Evolutionary conservation across 2,113 vertebrate species (phyloP).

Genomic region (Phainopepla nitens): DNA sequence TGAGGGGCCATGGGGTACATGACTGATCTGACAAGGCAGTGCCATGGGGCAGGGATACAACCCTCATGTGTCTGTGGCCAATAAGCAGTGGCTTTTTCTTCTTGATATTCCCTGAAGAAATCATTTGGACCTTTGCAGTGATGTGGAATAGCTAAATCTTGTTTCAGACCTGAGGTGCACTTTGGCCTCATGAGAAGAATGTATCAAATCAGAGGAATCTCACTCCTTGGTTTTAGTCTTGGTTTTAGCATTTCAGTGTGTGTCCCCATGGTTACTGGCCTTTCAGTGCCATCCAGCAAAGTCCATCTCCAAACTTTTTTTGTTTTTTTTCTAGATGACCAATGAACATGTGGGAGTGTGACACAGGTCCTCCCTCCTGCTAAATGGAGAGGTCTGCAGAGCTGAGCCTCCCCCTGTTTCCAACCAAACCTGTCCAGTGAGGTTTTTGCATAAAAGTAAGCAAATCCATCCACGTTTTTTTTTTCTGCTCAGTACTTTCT

Average conservation of each 20-base stretch:
- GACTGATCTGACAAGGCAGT: background rate
- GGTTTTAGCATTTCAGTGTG: background rate
- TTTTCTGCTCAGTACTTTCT: background rate
- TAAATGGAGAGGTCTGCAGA: background rate
- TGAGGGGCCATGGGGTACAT: accelerated
- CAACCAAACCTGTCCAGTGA: background rate
- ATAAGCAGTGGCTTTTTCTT: background rate
- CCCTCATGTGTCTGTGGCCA: background rate
- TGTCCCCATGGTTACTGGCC: background rate
- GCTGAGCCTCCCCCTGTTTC: background rate
- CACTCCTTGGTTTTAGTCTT: background rate
- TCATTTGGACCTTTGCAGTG: background rate
- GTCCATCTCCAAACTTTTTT: background rate
- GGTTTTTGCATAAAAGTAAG: background rate
- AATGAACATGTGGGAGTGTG: background rate
- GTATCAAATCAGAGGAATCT: background rate
- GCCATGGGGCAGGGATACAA: background rate
- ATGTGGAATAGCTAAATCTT: background rate
- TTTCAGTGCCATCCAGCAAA: background rate
- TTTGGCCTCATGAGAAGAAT: background rate
- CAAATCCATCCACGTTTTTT: background rate
- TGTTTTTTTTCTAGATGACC: background rate
- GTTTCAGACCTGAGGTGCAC: background rate
- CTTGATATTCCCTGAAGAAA: background rate
- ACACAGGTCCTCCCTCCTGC: background rate